Evolutionary conservation across 2,113 vertebrate species (phyloP).

Genomic region (Tinamus guttatus): DNA sequence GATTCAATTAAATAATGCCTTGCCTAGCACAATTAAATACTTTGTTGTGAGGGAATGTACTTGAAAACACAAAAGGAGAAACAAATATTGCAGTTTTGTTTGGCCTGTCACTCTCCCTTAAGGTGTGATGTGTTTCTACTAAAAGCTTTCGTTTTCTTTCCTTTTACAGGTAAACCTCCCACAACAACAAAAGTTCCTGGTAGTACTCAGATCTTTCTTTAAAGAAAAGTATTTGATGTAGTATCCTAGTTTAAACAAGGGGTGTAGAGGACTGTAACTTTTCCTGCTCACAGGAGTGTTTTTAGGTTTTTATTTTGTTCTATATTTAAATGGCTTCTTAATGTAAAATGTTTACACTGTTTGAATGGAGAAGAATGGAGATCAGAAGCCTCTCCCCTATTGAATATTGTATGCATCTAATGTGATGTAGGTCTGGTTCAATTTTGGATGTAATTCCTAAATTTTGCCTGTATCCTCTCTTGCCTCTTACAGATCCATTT

Average conservation of each 20-base stretch:
- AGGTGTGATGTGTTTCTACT: background rate
- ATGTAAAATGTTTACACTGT: background rate
- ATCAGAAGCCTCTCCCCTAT: background rate
- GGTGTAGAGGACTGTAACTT: background rate
- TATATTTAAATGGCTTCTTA: background rate
- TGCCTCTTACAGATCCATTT: background rate
- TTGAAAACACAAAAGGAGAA: background rate
- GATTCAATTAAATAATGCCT: constrained; percentile 14
- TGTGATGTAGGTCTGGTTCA: background rate
- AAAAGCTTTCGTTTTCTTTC: background rate
- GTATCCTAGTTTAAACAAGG: background rate
- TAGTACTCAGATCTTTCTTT: background rate
- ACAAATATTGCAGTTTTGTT: constrained; percentile 5
- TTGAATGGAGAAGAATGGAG: background rate
- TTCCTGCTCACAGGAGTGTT: background rate
- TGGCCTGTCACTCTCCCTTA: background rate
- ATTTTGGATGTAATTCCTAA: background rate
- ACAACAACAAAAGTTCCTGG: background rate
- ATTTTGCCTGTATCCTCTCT: background rate
- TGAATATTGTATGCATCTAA: background rate
- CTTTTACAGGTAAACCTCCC: background rate
- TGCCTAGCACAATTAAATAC: background rate
- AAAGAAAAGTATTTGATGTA: background rate
- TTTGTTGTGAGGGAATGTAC: background rate
- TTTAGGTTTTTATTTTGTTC: background rate